Base-by-base conservation (phyloP, 2,797 vertebrate genomes). In the Melanotaenia parkinsoni region DNA sequence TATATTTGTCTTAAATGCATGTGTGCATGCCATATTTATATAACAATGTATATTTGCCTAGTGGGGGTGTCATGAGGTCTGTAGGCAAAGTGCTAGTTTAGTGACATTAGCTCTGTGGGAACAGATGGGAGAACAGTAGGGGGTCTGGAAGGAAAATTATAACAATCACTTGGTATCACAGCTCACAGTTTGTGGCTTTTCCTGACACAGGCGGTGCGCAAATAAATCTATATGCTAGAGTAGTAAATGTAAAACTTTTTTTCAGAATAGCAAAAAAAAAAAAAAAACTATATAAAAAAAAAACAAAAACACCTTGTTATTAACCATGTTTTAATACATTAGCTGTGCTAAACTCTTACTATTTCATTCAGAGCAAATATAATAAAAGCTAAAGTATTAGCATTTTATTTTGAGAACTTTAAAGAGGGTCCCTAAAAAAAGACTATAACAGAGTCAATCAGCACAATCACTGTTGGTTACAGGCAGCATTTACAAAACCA, bases 41-140 rank as follows among this genome's bases (percentile, higher is more conserved):
- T 72, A 82, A 88, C 65, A 88, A 86, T 85, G 88, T 85, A 82
- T 93, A 90, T 92, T 91, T 93, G 81, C 80, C 51, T 74, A 72
- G 85, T 30, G 66, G 79, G 57, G 88, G 82, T 76, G 83, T 69
- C 72, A 74, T 80, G 81, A 77, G 86, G 88, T 76, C 83, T 87
- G 58, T 82, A 82, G 67, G 57, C 84, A 43, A 65, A 77, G 67
- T 58, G 72, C 63, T 76, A 33, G 45, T 70, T 64, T 82, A 40
- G 86, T 76, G 81, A 82, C 82, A 76, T 84, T 78, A 82, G 74
- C 77, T 75, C 71, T 87, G 85, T 76, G 72, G 76, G 80, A 91
- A 88, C 88, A 91, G 87, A 91, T 84, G 90, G 80, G 58, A 33
- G 71, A 88, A 80, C 81, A 80, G 87, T 45, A 47, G 83, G 88